A percentile compares a stretch with the other conserved stretches of the same genome.
Conservation (phyloP, 2,113 vertebrate genomes). For the Mormyrus iriodes region DNA sequence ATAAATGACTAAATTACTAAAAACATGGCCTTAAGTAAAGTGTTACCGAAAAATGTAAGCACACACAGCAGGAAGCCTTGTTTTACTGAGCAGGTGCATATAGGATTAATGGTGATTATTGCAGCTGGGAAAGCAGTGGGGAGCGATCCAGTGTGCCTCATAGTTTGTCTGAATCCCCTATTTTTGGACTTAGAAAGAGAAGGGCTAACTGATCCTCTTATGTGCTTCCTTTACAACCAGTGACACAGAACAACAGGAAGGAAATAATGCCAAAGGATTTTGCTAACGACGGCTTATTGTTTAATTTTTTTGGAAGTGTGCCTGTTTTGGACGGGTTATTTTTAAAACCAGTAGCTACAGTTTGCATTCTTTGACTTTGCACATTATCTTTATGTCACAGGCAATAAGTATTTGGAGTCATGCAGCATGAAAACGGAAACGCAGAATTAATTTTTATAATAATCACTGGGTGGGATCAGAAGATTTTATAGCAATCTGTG, state of each 20-base stretch:
- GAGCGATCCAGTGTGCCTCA: not conserved
- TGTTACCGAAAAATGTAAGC: not conserved
- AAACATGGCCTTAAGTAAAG: no score
- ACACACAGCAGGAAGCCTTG: not conserved
- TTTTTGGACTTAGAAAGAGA: not conserved
- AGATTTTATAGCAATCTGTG: not conserved
- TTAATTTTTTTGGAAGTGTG: not conserved
- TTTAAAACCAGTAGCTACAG: not conserved
- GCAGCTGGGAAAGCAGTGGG: not conserved
- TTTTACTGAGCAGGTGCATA: not conserved
- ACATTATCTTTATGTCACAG: not conserved
- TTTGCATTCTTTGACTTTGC: not conserved
- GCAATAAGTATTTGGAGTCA: not conserved
- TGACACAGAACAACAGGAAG: not conserved
- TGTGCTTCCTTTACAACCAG: not conserved
- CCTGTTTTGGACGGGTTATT: not conserved
- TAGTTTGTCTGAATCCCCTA: not conserved
- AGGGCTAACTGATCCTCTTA: not conserved
- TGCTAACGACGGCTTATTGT: not conserved
- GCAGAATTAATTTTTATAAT: not conserved
- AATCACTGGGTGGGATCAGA: not conserved
- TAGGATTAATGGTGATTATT: not conserved
- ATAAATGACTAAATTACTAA: no score
- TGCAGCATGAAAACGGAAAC: not conserved
- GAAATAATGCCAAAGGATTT: not conserved